These are phyloP conservation scores for Drosophila birchii DNA, from an alignment of 2,888 invertebrate genomes.

Conservation along the genomic window DNA sequence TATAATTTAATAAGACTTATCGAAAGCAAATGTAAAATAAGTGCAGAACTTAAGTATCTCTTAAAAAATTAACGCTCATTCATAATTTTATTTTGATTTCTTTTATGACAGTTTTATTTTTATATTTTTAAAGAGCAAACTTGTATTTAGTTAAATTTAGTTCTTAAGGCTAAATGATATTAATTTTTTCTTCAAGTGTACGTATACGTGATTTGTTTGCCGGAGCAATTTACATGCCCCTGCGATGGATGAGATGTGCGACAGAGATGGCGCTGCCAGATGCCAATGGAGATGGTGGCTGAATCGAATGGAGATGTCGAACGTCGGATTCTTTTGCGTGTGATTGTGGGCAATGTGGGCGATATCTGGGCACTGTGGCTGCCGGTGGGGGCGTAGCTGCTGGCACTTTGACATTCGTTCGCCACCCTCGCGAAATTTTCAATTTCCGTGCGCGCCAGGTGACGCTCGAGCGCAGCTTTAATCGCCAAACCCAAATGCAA, in stretches of 20 bases:
- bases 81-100: not conserved
- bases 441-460: constrained; percentile 57
- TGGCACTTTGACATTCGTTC: constrained; percentile 73
- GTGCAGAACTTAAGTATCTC: no score
- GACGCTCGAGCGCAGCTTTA: constrained; percentile 63
- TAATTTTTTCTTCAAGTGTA: constrained; percentile 26
- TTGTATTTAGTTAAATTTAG: no score
- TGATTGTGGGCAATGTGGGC: constrained; percentile 29
- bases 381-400: constrained; percentile 27
- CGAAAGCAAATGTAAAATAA: no score
- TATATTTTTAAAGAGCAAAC: no score
- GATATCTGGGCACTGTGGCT: constrained; percentile 6
- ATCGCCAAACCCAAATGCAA: constrained; percentile 70
- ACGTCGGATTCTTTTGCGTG: constrained; percentile 42
- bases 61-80: no score
- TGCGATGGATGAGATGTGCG: constrained; percentile 48
- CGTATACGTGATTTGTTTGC: constrained; percentile 75
- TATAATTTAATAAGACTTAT: no score
- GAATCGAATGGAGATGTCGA: constrained; percentile 44
- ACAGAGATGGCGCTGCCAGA: constrained; percentile 36
- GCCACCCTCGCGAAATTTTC: constrained; percentile 63
- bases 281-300: constrained; percentile 43
- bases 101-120: not conserved
- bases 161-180: no score
- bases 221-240: constrained; percentile 72